Evolutionary conservation across 2,113 vertebrate genomes (phyloP), one percentile per base, ranked within the genome.

Genomic region (Caretta caretta): DNA sequence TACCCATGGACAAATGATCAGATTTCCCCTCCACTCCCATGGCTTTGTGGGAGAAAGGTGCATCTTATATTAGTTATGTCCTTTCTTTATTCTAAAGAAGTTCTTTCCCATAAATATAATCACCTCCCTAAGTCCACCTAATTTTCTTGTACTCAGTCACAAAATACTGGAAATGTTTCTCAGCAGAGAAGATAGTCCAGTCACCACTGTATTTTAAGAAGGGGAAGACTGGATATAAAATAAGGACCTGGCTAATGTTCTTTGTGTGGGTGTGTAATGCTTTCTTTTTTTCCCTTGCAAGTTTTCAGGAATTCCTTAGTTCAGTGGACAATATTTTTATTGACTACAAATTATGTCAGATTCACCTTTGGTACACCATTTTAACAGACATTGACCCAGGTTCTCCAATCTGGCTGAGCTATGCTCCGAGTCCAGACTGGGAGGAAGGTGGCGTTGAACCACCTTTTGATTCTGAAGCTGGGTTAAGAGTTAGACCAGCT

Each of bases 31-130:
- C 57, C 27, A 59, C 57, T 27, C 24, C 12, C 27, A 3, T 3
- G 14, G 29, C 31, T 62, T 62, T 62, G 59, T 62, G 13, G 56
- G 59, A 62, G 13, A 35, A 62, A 62, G 31, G 59, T 62, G 57
- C 50, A 49, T 46, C 24, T 0, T 0, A 22, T 16, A 62, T 13
- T 16, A 89, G 7, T 11, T 11, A 1, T 35, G 72, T 8, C 56
- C 5, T 83, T 88, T 19, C 49, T 76, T 42, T 59, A 2, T 5
- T 80, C 94, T 88, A 80, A 85, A 86, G 24, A 81, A 93, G 53
- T 90, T 80, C 53, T 35, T 17, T 50, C n/a, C 27, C 3, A 85
- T 29, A 79, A 50, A 49, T 79, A 49, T 79, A 79, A 46, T 17
- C 48, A 49, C 27, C 8, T 17, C 14, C 16, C 76, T 49, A 48